Conservation (phyloP, 1,140 invertebrate genomes). For the Eupeodes corollae region DNA sequence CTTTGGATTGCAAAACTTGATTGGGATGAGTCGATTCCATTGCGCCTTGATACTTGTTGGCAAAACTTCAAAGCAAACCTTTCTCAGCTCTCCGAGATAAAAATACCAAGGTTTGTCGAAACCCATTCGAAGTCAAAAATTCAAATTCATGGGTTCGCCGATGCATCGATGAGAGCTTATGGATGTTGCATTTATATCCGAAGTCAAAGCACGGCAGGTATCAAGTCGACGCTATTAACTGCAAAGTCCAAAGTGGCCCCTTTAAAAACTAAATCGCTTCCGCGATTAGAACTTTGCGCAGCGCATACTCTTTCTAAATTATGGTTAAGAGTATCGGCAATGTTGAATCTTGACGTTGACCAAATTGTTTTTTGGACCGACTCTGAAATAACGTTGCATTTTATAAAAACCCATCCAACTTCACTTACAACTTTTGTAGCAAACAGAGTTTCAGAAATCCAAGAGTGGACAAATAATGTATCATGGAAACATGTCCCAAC, state of each 20-base stretch:
- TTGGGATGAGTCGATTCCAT: constrained; percentile 23
- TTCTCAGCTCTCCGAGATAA: neutral
- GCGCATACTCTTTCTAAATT: constrained; percentile 7
- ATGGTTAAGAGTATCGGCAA: constrained; percentile 1
- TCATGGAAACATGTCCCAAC: constrained; percentile 25
- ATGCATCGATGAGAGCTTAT: neutral
- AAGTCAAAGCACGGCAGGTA: neutral
- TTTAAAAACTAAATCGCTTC: constrained; percentile 15
- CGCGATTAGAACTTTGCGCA: constrained; percentile 19
- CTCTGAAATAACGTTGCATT: constrained; percentile 25
- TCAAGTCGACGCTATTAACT: neutral
- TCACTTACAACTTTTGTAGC: constrained; percentile 19
- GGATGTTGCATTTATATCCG: neutral
- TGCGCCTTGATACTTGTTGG: constrained; percentile 12
- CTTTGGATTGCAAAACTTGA: constrained; percentile 22
- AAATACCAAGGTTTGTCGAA: neutral
- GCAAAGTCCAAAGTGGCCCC: constrained; percentile 21
- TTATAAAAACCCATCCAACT: constrained; percentile 16
- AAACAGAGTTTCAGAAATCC: constrained; percentile 29
- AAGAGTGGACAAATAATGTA: constrained; percentile 9
- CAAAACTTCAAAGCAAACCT: neutral
- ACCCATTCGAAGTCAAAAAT: neutral
- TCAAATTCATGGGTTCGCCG: neutral
- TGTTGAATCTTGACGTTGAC: constrained; percentile 1
- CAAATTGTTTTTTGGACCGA: constrained; percentile 20